Evolutionary conservation across 2,113 vertebrate species (phyloP).

Genomic region (Pteropus alecto): DNA sequence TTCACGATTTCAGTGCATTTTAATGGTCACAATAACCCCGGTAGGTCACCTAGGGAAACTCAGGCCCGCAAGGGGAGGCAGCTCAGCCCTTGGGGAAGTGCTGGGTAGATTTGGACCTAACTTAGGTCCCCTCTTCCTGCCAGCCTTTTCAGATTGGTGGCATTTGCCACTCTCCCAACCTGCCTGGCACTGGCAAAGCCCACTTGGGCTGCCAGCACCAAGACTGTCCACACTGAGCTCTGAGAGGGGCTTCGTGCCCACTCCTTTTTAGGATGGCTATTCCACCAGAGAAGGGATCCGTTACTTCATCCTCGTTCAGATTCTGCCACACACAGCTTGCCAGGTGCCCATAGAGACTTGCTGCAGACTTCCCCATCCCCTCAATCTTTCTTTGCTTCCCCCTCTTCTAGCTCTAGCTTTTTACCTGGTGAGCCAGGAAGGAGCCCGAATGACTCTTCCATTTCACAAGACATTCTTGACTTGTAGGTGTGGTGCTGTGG

Average conservation of each 20-base stretch:
- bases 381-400: not conserved
- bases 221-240: not conserved
- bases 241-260: not conserved
- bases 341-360: rapidly evolving
- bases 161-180: not conserved
- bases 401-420: not conserved
- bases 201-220: not conserved
- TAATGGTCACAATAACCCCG: not conserved
- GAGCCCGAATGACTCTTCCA: not conserved
- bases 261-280: not conserved
- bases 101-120: not conserved
- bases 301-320: not conserved
- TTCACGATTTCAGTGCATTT: not conserved
- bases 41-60: not conserved
- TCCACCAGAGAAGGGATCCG: rapidly evolving
- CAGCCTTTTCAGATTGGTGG: not conserved
- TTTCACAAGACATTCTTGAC: not conserved
- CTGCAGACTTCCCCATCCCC: not conserved
- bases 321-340: not conserved
- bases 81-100: not conserved
- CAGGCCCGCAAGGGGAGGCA: not conserved
- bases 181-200: not conserved
- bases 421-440: not conserved
- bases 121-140: not conserved
- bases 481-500: not conserved